Percentiles rank a stretch among this genome's conserved stretches.
Conservation (phyloP, 2,113 vertebrate genomes). For the Leptobrachium ailaonicum region DNA sequence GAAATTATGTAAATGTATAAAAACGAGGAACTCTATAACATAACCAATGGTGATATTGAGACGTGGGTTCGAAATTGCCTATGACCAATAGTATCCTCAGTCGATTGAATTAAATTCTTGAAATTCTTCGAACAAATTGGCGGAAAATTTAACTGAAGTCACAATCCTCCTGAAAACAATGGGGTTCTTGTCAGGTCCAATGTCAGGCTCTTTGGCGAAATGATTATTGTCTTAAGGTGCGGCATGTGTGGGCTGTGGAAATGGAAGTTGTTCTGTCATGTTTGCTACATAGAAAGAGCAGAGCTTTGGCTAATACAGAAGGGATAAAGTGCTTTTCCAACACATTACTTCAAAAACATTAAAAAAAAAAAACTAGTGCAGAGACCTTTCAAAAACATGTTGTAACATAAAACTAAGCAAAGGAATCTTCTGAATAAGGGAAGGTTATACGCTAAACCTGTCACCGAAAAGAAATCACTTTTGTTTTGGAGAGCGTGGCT, state of each 20-base stretch:
- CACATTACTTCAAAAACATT: constrained; percentile 23
- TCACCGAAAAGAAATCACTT: too few species aligned
- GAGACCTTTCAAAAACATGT: constrained; percentile 38
- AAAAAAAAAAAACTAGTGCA: constrained; percentile 11
- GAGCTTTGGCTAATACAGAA: constrained; percentile 37
- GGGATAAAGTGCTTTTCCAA: constrained; percentile 43
- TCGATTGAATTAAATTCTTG: too few species aligned
- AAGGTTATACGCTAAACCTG: neutral
- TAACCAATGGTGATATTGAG: too few species aligned
- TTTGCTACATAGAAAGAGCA: constrained; percentile 38
- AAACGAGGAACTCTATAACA: too few species aligned
- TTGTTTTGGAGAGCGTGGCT: too few species aligned
- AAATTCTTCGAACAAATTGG: too few species aligned
- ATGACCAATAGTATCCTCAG: too few species aligned
- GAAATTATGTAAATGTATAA: too few species aligned
- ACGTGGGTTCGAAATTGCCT: too few species aligned
- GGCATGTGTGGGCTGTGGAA: constrained; percentile 39
- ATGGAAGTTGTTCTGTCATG: constrained; percentile 60
- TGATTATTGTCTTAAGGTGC: constrained; percentile 61
- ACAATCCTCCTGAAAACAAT: neutral
- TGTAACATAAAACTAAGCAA: constrained; percentile 35
- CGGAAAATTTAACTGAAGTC: too few species aligned
- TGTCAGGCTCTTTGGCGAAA: constrained; percentile 33
- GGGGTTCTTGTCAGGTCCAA: constrained; percentile 6
- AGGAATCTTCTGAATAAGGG: constrained; percentile 23